phyloP scores from a whole-genome alignment of 2,888 invertebrate genomes.

The Epinotia nisella region DNA sequence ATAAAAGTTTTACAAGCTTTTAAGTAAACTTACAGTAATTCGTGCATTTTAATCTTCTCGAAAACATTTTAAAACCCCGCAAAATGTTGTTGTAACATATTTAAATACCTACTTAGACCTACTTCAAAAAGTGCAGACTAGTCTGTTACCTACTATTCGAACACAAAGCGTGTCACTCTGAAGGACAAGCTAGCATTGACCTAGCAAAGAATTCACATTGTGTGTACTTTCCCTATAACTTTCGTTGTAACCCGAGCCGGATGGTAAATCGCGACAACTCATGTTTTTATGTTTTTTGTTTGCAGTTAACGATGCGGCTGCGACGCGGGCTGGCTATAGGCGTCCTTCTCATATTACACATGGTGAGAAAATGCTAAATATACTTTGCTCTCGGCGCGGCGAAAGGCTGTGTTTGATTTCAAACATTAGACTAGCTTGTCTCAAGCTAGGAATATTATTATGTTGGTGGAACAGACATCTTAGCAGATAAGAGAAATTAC shows the following conservation, averaged over 20 bases:
- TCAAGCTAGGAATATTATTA: background rate
- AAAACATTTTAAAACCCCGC: too few species aligned
- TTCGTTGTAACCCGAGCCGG: constrained; percentile 35
- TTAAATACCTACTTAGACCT: background rate
- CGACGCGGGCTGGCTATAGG: constrained; percentile 70
- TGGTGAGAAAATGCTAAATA: constrained; percentile 63
- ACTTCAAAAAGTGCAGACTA: background rate
- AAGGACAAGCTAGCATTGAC: constrained; percentile 40
- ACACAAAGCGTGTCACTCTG: constrained; percentile 20
- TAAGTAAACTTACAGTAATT: too few species aligned
- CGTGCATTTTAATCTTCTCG: too few species aligned
- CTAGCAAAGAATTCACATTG: constrained; percentile 26
- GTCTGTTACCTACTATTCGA: background rate
- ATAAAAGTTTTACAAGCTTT: too few species aligned
- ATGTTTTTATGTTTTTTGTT: constrained; percentile 60
- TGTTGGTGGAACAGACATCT: background rate
- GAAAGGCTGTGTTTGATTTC: background rate
- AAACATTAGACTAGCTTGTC: background rate
- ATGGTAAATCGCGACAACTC: constrained; percentile 32
- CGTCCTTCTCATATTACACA: constrained; percentile 76
- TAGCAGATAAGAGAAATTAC: too few species aligned
- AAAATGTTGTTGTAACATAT: too few species aligned
- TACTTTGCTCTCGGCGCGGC: background rate
- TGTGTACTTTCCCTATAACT: constrained; percentile 42
- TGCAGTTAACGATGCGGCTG: constrained; percentile 77